A percentile compares a stretch with the other conserved stretches of the same genome.
Conservation (phyloP, 2,888 invertebrate species). For the Acanthacorydalis orientalis region DNA sequence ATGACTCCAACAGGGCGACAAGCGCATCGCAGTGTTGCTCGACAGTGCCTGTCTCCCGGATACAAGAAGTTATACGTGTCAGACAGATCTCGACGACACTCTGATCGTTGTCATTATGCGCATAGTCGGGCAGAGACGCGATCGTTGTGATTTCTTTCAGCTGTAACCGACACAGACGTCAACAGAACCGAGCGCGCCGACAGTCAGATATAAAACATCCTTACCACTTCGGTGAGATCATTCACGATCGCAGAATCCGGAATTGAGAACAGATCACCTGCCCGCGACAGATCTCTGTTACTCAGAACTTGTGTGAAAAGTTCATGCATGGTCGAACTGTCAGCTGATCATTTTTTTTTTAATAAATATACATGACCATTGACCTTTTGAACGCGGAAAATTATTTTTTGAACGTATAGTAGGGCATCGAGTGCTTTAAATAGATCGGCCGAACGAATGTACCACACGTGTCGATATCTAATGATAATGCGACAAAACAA, state of each 20-base stretch:
- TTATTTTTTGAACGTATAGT: too few species aligned
- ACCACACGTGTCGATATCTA: too few species aligned
- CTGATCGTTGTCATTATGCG: conserved; percentile 78
- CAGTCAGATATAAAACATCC: conserved; percentile 16
- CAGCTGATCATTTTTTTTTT: neutral
- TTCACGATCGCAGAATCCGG: conserved; percentile 73
- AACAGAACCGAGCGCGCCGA: conserved; percentile 23
- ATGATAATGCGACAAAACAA: too few species aligned
- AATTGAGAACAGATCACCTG: conserved; percentile 81
- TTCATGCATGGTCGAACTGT: conserved; percentile 52
- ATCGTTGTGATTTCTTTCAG: conserved; percentile 62
- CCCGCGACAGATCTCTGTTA: conserved; percentile 75
- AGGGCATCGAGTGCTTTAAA: too few species aligned
- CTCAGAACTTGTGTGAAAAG: conserved; percentile 79
- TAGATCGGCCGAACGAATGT: too few species aligned
- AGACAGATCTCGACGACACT: conserved; percentile 91
- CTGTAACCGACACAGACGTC: conserved; percentile 25
- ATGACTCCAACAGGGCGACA: conserved; percentile 72
- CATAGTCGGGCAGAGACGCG: conserved; percentile 66
- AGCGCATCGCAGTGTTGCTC: conserved; percentile 73
- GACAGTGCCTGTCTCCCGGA: conserved; percentile 75
- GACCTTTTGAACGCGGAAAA: too few species aligned
- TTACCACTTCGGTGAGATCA: conserved; percentile 70
- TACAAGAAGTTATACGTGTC: conserved; percentile 76
- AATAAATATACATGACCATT: neutral